These are phyloP conservation scores for Ladona fulva DNA, from an alignment of 1,140 invertebrate genomes.

Conservation along the genomic window DNA sequence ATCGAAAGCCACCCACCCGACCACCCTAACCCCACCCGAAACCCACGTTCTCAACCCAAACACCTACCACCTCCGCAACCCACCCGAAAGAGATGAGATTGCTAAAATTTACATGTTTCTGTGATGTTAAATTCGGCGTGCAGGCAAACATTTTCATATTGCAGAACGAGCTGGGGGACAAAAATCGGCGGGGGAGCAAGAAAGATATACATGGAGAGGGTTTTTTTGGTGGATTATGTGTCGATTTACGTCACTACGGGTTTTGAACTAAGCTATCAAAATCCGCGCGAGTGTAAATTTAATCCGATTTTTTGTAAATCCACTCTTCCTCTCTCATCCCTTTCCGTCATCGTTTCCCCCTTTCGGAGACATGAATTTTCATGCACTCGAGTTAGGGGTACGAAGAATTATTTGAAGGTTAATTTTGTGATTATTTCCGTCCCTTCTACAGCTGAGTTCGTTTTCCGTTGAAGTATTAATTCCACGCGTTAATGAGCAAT, in stretches of 20 bases:
- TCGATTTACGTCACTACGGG: neutral
- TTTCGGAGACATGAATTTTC: neutral
- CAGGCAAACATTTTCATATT: neutral
- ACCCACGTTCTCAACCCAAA: neutral
- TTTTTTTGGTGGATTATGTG: neutral
- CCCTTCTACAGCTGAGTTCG: neutral
- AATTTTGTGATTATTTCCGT: constrained; percentile 2
- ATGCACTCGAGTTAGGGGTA: neutral
- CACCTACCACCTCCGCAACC: no score
- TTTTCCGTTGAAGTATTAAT: neutral
- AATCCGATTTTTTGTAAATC: neutral
- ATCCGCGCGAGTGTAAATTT: neutral
- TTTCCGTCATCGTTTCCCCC: neutral
- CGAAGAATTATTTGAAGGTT: neutral
- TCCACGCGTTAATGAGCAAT: neutral
- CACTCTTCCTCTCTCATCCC: neutral
- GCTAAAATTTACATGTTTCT: neutral
- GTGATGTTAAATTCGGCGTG: neutral
- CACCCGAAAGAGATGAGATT: neutral
- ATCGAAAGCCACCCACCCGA: neutral
- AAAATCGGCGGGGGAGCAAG: neutral
- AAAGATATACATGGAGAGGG: neutral
- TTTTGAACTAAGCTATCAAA: neutral
- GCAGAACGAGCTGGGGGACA: neutral
- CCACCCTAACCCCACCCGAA: neutral